Evolutionary conservation across 2,113 vertebrate species (phyloP), one percentile per base, ranked within the genome.

Genomic region (Nesoenas mayeri): DNA sequence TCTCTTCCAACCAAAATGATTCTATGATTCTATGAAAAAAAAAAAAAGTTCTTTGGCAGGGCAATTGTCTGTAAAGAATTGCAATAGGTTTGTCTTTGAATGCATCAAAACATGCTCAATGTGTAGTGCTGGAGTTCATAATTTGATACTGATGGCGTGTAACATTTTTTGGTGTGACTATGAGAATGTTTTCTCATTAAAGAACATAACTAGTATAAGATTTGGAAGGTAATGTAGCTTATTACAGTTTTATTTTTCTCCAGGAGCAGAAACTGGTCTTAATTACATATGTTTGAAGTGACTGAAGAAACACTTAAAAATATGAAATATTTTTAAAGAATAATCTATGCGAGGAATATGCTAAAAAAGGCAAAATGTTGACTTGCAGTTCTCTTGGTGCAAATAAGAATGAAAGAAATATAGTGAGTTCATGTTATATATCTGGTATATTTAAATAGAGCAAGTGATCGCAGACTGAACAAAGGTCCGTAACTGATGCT

Each of bases 201-300:
- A 34, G 64, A 66, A 18, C 0, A 1, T 29, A 72, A 29, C 9
- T 60, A 53, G 48, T 34, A 4, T 0, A 17, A 69, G 6, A 6
- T 29, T 56, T 84, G 13, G 34, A 57, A 70, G n/a, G 29, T 56
- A 36, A 19, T 51, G 5, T n/a, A 21, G 12, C 25, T 79, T 67
- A 58, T 32, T 61, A 15, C 7, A 48, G 6, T 32, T 54, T 11
- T 34, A 6, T 44, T 84, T 90, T 89, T 66, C 28, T 50, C 19
- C 42, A 48, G 65, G 40, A 81, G 31, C 51, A 71, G 58, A 44
- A 89, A 40, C 12, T 21, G 64, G 3, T 60, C 25, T 54, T 70
- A 54, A 56, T 66, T 50, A 67, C 14, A 1, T 36, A 20, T 1
- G 2, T 57, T 47, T 47, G 19, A 31, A 56, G 67, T 32, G 20